phyloP scores from a whole-genome alignment of 2,888 invertebrate genomes.

The Lasioglossum pauxillum region DNA sequence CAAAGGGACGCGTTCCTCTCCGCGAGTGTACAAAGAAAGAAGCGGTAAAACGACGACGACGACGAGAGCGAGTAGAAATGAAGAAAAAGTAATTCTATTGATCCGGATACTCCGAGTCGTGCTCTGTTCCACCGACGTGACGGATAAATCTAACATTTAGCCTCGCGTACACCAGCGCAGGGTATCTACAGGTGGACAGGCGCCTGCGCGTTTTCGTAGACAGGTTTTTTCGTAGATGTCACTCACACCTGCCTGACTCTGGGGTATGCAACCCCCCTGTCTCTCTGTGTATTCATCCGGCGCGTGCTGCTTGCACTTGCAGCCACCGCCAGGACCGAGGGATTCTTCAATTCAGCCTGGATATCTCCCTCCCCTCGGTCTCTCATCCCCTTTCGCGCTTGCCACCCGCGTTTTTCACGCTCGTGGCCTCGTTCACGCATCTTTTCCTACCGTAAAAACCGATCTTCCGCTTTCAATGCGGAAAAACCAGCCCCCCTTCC shows the following conservation, averaged over 20 bases:
- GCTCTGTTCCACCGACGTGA: slow-evolving; percentile 63
- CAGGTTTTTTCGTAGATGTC: slow-evolving; percentile 36
- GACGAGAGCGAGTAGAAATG: neutral
- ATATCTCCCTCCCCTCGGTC: neutral
- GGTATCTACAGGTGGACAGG: slow-evolving; percentile 69
- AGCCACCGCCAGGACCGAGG: slow-evolving; percentile 28
- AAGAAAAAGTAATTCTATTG: slow-evolving; percentile 64
- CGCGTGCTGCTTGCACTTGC: slow-evolving; percentile 47
- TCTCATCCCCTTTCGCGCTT: neutral
- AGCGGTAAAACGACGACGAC: neutral
- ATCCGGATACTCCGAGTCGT: slow-evolving; percentile 59
- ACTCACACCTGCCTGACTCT: slow-evolving; percentile 34
- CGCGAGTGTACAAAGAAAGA: slow-evolving; percentile 8
- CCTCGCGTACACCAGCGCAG: slow-evolving; percentile 55
- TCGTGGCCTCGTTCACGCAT: slow-evolving; percentile 33
- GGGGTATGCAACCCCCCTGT: slow-evolving; percentile 25
- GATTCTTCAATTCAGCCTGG: slow-evolving; percentile 39
- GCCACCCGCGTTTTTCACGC: neutral
- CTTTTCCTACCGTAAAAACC: slow-evolving; percentile 26
- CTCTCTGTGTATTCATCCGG: slow-evolving; percentile 44
- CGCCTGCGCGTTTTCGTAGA: slow-evolving; percentile 59
- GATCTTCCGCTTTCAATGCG: neutral
- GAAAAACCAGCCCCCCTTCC: neutral
- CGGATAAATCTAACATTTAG: slow-evolving; percentile 70
- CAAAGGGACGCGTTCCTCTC: slow-evolving; percentile 25